Percentiles rank a stretch among this genome's conserved stretches.
phyloP scores from a whole-genome alignment of 2,113 vertebrate genomes.

The Rattus rattus region DNA sequence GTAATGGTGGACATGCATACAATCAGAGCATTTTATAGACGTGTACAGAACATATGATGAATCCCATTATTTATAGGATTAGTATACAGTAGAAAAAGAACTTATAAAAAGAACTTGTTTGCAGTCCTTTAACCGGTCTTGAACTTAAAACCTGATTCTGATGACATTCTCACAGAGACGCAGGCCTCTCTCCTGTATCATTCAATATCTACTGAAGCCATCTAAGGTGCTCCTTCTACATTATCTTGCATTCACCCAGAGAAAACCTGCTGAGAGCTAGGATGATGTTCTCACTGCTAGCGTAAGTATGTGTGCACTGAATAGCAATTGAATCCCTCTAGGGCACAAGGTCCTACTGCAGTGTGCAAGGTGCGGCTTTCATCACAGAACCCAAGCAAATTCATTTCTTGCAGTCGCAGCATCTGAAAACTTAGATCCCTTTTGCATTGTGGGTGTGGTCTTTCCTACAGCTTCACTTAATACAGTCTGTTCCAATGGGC shows the following conservation, averaged over 20 bases:
- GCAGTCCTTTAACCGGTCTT: background rate
- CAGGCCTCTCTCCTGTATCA: background rate
- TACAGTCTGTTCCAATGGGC: background rate
- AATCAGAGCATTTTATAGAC: background rate
- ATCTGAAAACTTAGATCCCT: background rate
- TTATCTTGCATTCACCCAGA: background rate
- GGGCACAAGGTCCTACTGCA: background rate
- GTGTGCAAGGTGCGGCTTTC: background rate
- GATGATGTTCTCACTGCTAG: background rate
- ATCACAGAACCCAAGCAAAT: background rate
- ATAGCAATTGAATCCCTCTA: conserved; percentile 42
- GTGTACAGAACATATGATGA: background rate
- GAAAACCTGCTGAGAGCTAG: conserved; percentile 23
- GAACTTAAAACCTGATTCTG: conserved; percentile 3
- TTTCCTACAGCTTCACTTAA: background rate
- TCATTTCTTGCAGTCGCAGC: background rate
- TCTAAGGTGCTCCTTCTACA: background rate
- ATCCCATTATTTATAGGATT: background rate
- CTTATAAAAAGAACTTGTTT: background rate
- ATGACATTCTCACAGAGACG: conserved; percentile 22
- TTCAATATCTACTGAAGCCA: background rate
- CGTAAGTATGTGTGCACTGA: conserved; percentile 31
- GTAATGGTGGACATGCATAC: background rate
- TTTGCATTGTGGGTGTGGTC: background rate
- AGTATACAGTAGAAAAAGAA: background rate